phyloP scores from a whole-genome alignment of 2,888 invertebrate genomes.

The Aleiodes leptofemur region DNA sequence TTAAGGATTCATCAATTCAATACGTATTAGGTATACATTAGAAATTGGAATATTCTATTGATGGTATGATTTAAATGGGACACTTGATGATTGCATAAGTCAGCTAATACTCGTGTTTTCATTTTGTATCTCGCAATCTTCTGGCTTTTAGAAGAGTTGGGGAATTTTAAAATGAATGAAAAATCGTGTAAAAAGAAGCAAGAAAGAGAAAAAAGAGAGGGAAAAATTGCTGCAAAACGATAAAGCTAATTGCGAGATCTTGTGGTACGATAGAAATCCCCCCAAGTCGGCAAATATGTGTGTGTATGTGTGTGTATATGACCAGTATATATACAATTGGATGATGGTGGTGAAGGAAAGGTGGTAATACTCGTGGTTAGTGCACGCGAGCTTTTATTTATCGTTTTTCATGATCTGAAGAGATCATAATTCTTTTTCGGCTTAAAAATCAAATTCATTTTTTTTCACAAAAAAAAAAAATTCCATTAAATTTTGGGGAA shows the following conservation, averaged over 20 bases:
- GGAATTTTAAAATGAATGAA: background rate
- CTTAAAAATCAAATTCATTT: background rate
- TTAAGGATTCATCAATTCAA: slow-evolving; percentile 50
- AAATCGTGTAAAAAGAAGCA: background rate
- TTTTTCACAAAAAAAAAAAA: too few species aligned
- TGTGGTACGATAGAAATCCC: slow-evolving; percentile 37
- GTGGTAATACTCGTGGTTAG: background rate
- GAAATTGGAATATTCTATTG: slow-evolving; percentile 34
- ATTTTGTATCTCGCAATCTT: slow-evolving; percentile 41
- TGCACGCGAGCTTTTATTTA: slow-evolving; percentile 39
- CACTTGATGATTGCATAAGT: slow-evolving; percentile 44
- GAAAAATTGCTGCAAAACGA: slow-evolving; percentile 24
- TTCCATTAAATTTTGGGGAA: background rate
- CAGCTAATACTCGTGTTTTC: slow-evolving; percentile 33
- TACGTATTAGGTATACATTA: slow-evolving; percentile 5
- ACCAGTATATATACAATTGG: slow-evolving; percentile 23
- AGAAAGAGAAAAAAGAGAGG: background rate
- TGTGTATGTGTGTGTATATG: background rate
- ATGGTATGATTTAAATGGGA: slow-evolving; percentile 45
- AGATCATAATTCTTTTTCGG: background rate
- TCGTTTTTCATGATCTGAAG: background rate
- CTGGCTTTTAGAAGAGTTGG: background rate
- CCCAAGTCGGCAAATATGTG: slow-evolving; percentile 8
- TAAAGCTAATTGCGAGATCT: slow-evolving; percentile 48
- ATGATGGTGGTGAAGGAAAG: background rate